phyloP scores from a whole-genome alignment of 2,888 invertebrate genomes.

The Drosophila niveifrons region DNA sequence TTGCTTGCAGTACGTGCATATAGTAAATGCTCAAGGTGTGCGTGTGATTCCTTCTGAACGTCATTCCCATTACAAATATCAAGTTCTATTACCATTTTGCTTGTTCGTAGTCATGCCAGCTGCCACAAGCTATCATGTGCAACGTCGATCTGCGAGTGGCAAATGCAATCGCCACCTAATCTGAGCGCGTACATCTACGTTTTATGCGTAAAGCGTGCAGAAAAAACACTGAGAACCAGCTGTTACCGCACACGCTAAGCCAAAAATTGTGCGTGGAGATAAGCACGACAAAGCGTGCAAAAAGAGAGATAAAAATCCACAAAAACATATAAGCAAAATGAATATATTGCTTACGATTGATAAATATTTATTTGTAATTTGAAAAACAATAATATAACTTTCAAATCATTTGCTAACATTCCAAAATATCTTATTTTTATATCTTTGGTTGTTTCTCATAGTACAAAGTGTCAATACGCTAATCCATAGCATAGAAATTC shows the following conservation, averaged over 20 bases:
- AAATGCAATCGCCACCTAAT: conserved; percentile 75
- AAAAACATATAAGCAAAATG: no score
- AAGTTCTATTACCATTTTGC: not conserved
- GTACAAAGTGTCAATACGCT: not conserved
- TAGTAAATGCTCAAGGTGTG: conserved; percentile 66
- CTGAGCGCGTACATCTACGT: conserved; percentile 52
- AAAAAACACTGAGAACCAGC: conserved; percentile 3
- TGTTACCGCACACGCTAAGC: not conserved
- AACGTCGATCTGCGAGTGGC: conserved; percentile 42
- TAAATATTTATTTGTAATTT: no score
- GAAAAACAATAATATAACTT: no score
- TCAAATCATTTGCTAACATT: no score
- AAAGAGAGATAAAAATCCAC: no score
- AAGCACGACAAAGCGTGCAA: no score
- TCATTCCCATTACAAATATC: not conserved
- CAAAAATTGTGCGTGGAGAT: no score
- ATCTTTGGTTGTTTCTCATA: no score
- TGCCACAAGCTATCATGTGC: conserved; percentile 65
- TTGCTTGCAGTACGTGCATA: conserved; percentile 68
- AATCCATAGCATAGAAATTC: not conserved
- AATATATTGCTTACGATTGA: no score
- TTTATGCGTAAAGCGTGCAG: conserved; percentile 42
- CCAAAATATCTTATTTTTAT: no score
- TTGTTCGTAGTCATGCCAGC: conserved; percentile 8
- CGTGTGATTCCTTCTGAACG: not conserved